Conservation (phyloP, 2,797 vertebrate genomes). For the Coluber constrictor region DNA sequence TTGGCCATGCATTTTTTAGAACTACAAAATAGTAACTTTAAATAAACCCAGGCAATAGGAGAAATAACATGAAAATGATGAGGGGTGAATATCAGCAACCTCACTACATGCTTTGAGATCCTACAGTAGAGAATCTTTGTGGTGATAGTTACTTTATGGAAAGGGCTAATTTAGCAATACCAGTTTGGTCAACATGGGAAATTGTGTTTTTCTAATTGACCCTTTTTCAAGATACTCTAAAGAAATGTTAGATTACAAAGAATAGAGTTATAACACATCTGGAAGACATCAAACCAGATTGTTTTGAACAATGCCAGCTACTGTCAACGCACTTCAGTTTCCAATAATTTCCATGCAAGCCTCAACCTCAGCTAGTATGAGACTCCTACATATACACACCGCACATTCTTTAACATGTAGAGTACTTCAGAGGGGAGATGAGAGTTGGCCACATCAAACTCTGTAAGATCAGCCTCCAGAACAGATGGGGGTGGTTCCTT, state of each 20-base stretch:
- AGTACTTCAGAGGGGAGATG: conserved; percentile 94
- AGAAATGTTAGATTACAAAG: neutral
- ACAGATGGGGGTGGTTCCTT: conserved; percentile 89
- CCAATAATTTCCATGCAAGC: neutral
- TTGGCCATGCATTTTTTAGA: neutral
- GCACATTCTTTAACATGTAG: conserved; percentile 97
- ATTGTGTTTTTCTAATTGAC: neutral
- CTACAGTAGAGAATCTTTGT: neutral
- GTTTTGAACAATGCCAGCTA: neutral
- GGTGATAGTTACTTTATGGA: neutral
- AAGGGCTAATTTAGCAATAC: neutral
- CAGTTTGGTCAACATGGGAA: neutral
- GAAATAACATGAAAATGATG: neutral
- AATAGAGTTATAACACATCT: neutral
- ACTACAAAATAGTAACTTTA: neutral
- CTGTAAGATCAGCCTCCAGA: conserved; percentile 87
- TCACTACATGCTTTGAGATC: neutral
- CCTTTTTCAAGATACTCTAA: neutral
- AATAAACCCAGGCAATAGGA: neutral
- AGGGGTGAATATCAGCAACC: neutral
- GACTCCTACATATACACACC: conserved; percentile 70
- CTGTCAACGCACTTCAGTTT: neutral
- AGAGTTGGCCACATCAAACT: conserved; percentile 91
- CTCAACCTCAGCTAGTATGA: neutral
- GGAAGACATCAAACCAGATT: neutral